Base-by-base conservation (phyloP, 1,140 invertebrate species). In the Leptestheria dahalacensis region DNA sequence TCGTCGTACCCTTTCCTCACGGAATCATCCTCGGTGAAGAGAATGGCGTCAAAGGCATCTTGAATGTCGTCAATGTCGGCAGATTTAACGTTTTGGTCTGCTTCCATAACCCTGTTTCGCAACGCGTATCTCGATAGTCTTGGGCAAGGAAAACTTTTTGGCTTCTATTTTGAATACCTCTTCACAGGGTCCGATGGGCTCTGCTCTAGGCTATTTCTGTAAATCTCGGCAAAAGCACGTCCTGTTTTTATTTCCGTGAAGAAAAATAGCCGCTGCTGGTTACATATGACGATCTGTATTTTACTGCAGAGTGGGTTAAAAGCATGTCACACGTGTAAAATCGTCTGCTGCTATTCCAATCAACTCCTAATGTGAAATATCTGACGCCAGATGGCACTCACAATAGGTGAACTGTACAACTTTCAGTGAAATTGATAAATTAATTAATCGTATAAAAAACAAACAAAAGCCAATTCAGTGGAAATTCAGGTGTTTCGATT, bases 1-100 rank as follows among this genome's bases (percentile, higher is more conserved):
- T 83, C 75, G n/a, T 78, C 63, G 67, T 79, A 82, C 49, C 77
- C 77, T 61, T 73, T 58, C 23, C 77, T 67, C 25, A 76, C 70
- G 58, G 77, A 63, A 61, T 67, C 71, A 41, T 83, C 78, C 68
- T 84, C 82, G 61, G 71, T 72, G 4, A 57, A 12, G 1, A 62
- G 18, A 28, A 62, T 48, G 15, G 53, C 58, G 21, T 62, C 61
- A n/a, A 62, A 62, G 4, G 53, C 64, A 49, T 59, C 63, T 18
- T 59, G 49, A 0, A 63, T 41, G 61, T 58, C 60, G 15, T 12
- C n/a, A 52, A 20, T 60, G 26, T 20, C 26, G n/a, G n/a, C n/a
- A n/a, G n/a, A n/a, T n/a, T n/a, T n/a, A n/a, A n/a, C n/a, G n/a
- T n/a, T n/a, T n/a, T n/a, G n/a, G n/a, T n/a, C n/a, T n/a, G n/a